These are phyloP conservation scores for Lasioglossum vierecki DNA, from an alignment of 2,888 invertebrate species.

Conservation along the genomic window DNA sequence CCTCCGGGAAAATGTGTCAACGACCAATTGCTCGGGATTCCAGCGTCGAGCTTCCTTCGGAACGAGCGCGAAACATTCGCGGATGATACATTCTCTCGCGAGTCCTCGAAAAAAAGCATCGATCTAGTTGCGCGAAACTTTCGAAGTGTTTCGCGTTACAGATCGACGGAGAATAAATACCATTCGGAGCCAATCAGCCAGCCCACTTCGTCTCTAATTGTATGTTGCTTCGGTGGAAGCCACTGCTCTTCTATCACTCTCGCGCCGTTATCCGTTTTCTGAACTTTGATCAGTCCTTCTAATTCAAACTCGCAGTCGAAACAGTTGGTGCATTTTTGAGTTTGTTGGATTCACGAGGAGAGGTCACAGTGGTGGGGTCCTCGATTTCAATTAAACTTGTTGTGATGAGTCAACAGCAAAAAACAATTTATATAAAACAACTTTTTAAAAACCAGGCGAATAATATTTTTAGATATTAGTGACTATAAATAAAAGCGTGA, in stretches of 20 bases:
- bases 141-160: not conserved
- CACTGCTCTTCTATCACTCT: not conserved
- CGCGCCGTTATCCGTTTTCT: not conserved
- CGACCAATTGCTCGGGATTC: constrained; percentile 55
- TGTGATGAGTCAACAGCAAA: no score
- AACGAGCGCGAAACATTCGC: constrained; percentile 28
- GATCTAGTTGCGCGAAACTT: not conserved
- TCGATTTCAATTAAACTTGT: no score
- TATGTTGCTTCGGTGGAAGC: not conserved
- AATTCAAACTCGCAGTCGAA: no score
- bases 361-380: no score
- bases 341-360: no score
- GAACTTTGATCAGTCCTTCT: no score
- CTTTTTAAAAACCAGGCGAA: no score
- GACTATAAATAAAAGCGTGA: no score
- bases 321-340: no score
- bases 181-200: not conserved
- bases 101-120: not conserved
- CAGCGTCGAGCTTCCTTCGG: constrained; percentile 33
- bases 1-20: constrained; percentile 45
- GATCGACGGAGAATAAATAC: not conserved
- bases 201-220: not conserved
- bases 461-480: no score
- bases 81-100: not conserved
- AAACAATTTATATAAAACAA: no score